Evolutionary conservation across 2,797 vertebrate genomes (phyloP).

Genomic region (Acestrorhynchus altus): DNA sequence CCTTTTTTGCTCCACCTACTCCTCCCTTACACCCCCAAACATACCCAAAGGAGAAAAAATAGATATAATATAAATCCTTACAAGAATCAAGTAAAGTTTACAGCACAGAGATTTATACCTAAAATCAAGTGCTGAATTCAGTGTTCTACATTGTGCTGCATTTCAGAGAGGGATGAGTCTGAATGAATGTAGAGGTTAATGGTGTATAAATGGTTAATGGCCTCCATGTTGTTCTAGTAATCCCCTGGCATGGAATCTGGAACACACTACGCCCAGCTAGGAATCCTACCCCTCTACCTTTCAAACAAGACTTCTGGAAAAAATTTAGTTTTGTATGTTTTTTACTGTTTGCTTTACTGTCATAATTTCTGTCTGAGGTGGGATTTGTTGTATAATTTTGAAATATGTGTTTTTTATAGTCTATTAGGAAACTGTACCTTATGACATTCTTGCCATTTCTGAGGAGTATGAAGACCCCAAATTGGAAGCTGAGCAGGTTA

Average conservation of each 20-base stretch:
- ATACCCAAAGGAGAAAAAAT: too few species aligned
- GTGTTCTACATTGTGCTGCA: too few species aligned
- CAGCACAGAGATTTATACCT: too few species aligned
- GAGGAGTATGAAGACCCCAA: slow-evolving; percentile 54
- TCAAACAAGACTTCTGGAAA: slow-evolving; percentile 65
- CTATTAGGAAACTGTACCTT: slow-evolving; percentile 60
- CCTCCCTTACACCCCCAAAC: too few species aligned
- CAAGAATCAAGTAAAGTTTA: too few species aligned
- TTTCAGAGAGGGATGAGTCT: too few species aligned
- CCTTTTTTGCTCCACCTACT: too few species aligned
- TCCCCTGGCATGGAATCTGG: slow-evolving; percentile 59
- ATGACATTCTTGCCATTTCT: slow-evolving; percentile 59
- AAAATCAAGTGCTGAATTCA: too few species aligned
- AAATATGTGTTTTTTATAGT: slow-evolving; percentile 44
- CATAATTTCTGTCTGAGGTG: not conserved
- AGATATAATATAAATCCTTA: too few species aligned
- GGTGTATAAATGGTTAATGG: too few species aligned
- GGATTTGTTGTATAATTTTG: not conserved
- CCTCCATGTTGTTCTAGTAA: too few species aligned
- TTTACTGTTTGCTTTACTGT: not conserved
- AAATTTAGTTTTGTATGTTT: slow-evolving; percentile 55
- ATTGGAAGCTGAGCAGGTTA: slow-evolving; percentile 58
- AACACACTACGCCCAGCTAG: slow-evolving; percentile 65
- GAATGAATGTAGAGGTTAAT: too few species aligned
- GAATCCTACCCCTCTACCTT: slow-evolving; percentile 66